These are phyloP conservation scores for Ennomos quercinarius DNA, from an alignment of 2,888 invertebrate genomes.

Conservation along the genomic window DNA sequence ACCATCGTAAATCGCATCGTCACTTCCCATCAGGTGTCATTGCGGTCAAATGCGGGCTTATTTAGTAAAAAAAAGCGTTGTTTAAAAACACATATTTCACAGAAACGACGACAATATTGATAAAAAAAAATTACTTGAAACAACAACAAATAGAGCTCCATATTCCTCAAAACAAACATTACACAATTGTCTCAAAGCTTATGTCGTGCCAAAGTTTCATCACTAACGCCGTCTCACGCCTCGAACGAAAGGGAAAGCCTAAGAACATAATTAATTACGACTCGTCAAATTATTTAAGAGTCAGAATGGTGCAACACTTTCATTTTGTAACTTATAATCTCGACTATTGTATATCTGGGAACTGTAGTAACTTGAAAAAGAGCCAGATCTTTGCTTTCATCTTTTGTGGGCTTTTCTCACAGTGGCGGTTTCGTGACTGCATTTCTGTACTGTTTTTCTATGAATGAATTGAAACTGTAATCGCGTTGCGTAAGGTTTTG, in stretches of 20 bases:
- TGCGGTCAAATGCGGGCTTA: too few relatives aligned
- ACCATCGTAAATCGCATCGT: too few relatives aligned
- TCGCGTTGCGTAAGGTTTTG: neutral
- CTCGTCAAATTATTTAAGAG: constrained; percentile 53
- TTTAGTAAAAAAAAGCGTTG: too few relatives aligned
- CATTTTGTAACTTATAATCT: constrained; percentile 34
- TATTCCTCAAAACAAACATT: constrained; percentile 19
- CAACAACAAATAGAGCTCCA: constrained; percentile 10
- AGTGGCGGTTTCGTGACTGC: constrained; percentile 30
- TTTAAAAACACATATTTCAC: too few relatives aligned
- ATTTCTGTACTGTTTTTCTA: constrained; percentile 10
- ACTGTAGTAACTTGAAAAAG: constrained; percentile 22
- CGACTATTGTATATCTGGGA: constrained; percentile 27
- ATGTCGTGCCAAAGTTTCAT: constrained; percentile 45
- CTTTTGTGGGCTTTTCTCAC: constrained; percentile 42
- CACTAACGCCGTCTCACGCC: constrained; percentile 47
- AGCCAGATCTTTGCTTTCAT: constrained; percentile 40
- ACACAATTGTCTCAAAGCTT: constrained; percentile 22
- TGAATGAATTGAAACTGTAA: neutral
- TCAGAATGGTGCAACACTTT: constrained; percentile 60
- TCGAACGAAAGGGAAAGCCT: constrained; percentile 58
- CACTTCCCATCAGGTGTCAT: too few relatives aligned
- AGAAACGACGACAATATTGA: too few relatives aligned
- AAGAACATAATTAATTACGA: constrained; percentile 60
- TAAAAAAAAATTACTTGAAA: too few relatives aligned